A percentile compares a stretch with the other conserved stretches of the same genome.
Evolutionary conservation across 2,797 vertebrate species (phyloP).

Genomic region (Catharus ustulatus): DNA sequence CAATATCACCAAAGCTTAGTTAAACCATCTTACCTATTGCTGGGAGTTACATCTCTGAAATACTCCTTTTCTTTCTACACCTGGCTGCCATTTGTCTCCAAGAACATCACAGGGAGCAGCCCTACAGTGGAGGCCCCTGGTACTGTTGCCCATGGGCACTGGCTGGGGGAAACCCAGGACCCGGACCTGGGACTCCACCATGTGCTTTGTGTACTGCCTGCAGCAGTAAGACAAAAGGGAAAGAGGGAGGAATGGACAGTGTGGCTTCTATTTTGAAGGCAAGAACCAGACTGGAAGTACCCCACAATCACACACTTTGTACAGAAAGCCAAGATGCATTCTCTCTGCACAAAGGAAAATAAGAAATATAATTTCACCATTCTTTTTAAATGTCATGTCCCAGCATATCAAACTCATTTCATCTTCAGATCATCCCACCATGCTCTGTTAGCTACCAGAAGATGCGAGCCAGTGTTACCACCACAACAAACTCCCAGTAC

Average conservation of each 20-base stretch:
- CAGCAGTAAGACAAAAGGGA: neutral
- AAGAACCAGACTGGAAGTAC: neutral
- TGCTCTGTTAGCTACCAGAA: conserved; percentile 22
- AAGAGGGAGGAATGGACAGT: neutral
- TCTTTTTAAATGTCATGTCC: conserved; percentile 38
- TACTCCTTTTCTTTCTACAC: neutral
- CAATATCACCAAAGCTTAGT: neutral
- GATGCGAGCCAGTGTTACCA: neutral
- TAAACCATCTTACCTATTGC: neutral
- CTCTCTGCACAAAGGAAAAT: conserved; percentile 25
- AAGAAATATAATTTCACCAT: conserved; percentile 42
- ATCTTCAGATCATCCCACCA: conserved; percentile 34
- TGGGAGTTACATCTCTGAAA: neutral
- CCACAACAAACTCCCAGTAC: conserved; percentile 43
- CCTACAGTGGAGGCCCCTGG: neutral
- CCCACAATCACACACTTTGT: neutral
- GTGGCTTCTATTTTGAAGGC: neutral
- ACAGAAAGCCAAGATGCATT: conserved; percentile 5
- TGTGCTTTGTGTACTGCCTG: neutral
- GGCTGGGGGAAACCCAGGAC: neutral
- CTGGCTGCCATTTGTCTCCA: neutral
- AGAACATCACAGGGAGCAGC: accelerated
- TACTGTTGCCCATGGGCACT: accelerated
- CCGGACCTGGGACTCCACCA: accelerated
- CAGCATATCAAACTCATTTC: conserved; percentile 35